Evolutionary conservation across 2,888 invertebrate genomes (phyloP).

Genomic region (Podabrus alpinus): DNA sequence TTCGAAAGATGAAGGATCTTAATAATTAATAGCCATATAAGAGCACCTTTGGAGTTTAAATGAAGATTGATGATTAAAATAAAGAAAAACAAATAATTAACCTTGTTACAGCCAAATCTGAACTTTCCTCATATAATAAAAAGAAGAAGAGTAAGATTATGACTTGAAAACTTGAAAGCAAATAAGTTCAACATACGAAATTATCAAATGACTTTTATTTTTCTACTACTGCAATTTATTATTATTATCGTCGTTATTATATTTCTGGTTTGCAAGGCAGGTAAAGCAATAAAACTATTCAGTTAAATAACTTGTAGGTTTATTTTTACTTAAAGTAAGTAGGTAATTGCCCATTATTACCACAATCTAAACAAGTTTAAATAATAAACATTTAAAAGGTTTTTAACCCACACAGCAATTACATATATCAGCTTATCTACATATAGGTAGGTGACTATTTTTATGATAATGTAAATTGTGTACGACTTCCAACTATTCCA

Average conservation of each 20-base stretch:
- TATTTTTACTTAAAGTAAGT: not conserved
- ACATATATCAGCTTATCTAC: not conserved
- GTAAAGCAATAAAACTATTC: not conserved
- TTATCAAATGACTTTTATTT: not conserved
- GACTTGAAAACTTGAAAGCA: no score
- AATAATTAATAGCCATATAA: not conserved
- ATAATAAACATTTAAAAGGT: not conserved
- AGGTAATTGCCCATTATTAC: not conserved
- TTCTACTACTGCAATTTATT: not conserved
- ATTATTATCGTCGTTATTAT: not conserved
- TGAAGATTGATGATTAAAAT: no score
- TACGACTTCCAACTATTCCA: not conserved
- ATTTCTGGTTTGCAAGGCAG: not conserved
- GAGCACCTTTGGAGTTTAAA: not conserved
- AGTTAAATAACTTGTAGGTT: not conserved
- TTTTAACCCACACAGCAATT: not conserved
- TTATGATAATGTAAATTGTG: not conserved
- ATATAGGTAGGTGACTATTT: not conserved
- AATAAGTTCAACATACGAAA: not conserved
- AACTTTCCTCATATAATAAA: no score
- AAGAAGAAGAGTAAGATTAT: no score
- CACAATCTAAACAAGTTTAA: not conserved
- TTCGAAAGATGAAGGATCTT: not conserved
- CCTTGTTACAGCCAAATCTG: no score
- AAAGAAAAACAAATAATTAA: not conserved